phyloP scores from a whole-genome alignment of 2,113 vertebrate species.

The Hippopotamus amphibius region DNA sequence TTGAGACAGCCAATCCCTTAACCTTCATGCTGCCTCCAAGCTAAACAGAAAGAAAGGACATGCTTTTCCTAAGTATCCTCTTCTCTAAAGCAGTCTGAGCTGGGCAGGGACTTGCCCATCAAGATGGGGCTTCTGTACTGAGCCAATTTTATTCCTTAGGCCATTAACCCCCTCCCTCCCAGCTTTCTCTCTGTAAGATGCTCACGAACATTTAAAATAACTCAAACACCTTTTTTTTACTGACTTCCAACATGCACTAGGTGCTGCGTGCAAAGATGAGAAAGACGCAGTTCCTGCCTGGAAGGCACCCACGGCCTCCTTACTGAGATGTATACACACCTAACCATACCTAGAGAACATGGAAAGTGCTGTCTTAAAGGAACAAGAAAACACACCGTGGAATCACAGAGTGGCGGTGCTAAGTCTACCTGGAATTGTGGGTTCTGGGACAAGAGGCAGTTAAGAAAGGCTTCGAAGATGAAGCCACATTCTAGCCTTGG shows the following conservation, averaged over 20 bases:
- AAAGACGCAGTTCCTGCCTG: slow-evolving; percentile 63
- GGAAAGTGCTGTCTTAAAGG: slow-evolving; percentile 41
- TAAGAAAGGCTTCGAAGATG: neutral
- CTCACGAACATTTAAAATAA: slow-evolving; percentile 74
- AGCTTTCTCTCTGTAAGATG: slow-evolving; percentile 37
- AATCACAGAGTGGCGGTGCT: neutral
- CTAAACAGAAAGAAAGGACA: slow-evolving; percentile 20
- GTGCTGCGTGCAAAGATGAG: slow-evolving; percentile 54
- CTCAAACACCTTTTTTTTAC: slow-evolving; percentile 59
- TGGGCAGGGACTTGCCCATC: neutral
- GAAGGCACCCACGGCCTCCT: slow-evolving; percentile 41
- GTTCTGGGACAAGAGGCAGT: slow-evolving; percentile 12
- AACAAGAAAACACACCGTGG: neutral
- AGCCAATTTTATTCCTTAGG: slow-evolving; percentile 41
- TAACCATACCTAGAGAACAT: neutral
- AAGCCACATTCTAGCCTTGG: neutral
- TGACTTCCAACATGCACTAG: slow-evolving; percentile 45
- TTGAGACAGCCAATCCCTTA: slow-evolving; percentile 64
- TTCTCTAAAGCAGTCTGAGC: neutral
- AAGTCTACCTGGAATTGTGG: slow-evolving; percentile 17
- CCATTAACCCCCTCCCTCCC: neutral
- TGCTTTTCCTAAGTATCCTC: neutral
- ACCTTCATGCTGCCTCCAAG: slow-evolving; percentile 54
- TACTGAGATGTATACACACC: slow-evolving; percentile 41
- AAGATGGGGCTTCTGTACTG: neutral